Evolutionary conservation across 2,888 invertebrate species (phyloP).

Genomic region (Synanthedon tipuliformis): DNA sequence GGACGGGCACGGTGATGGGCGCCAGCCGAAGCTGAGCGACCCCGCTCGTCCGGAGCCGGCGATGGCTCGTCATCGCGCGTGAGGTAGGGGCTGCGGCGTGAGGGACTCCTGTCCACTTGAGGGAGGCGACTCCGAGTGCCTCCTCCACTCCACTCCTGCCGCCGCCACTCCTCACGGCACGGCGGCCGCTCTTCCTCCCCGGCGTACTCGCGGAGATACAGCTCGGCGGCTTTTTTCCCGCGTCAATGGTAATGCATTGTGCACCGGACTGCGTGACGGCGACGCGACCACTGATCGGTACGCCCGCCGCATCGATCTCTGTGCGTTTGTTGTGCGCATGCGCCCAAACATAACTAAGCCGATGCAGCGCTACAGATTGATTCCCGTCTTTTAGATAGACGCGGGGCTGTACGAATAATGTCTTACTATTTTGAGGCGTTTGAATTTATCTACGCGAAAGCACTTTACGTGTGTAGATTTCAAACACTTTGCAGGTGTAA

Average conservation of each 20-base stretch:
- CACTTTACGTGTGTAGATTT: no score
- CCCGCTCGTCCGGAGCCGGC: slow-evolving; percentile 87
- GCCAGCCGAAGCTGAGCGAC: slow-evolving; percentile 78
- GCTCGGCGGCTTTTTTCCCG: slow-evolving; percentile 64
- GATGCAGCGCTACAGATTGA: slow-evolving; percentile 39
- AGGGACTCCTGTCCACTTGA: slow-evolving; percentile 91
- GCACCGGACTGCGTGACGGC: slow-evolving; percentile 57
- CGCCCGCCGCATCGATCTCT: slow-evolving; percentile 46
- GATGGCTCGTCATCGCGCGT: slow-evolving; percentile 82
- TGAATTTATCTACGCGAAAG: neutral
- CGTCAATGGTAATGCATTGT: slow-evolving; percentile 58
- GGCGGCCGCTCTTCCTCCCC: slow-evolving; percentile 69
- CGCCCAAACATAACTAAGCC: slow-evolving; percentile 28
- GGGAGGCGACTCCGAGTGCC: slow-evolving; percentile 76
- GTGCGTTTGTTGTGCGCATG: slow-evolving; percentile 35
- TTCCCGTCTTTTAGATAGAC: slow-evolving; percentile 10
- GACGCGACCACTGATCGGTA: slow-evolving; percentile 61
- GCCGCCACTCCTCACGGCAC: slow-evolving; percentile 66
- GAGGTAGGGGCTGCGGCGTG: slow-evolving; percentile 83
- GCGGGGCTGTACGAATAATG: neutral
- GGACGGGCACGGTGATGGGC: slow-evolving; percentile 83
- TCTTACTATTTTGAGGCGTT: neutral
- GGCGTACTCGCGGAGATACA: slow-evolving; percentile 69
- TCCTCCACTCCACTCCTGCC: slow-evolving; percentile 54
- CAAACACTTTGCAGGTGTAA: no score